Evolutionary conservation across 2,113 vertebrate genomes (phyloP).

Genomic region (Pontoporia blainvillei): DNA sequence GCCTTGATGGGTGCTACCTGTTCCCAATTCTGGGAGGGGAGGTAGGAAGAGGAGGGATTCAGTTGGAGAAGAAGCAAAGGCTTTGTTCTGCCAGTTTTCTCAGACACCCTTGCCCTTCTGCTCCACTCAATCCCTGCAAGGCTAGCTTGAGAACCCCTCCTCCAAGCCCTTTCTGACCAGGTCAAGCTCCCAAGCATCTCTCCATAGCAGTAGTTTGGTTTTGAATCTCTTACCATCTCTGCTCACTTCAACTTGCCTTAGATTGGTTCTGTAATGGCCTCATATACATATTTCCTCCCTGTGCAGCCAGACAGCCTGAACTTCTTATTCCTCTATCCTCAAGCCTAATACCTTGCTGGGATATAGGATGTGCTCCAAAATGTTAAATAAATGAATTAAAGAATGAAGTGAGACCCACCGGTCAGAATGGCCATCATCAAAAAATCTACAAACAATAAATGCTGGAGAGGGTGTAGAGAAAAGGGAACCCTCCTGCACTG

Average conservation of each 20-base stretch:
- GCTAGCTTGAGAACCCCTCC: neutral
- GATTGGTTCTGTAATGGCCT: neutral
- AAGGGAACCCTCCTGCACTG: too few species aligned
- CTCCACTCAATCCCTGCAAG: neutral
- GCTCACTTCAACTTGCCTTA: neutral
- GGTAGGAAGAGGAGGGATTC: neutral
- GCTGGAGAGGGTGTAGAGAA: too few species aligned
- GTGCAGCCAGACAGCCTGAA: neutral
- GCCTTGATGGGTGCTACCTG: neutral
- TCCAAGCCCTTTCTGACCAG: neutral
- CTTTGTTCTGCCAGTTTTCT: neutral
- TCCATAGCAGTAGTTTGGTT: neutral
- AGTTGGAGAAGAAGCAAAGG: neutral
- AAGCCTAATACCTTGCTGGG: neutral
- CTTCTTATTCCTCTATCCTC: neutral
- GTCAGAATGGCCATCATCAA: too few species aligned
- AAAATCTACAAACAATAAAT: too few species aligned
- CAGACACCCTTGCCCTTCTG: neutral
- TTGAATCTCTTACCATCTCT: neutral
- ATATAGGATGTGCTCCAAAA: neutral
- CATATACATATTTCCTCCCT: neutral
- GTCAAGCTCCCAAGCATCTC: neutral
- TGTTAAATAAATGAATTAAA: neutral
- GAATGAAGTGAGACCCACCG: neutral
- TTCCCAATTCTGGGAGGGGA: neutral